Percentiles rank a stretch among this genome's conserved stretches.
Evolutionary conservation across 2,113 vertebrate species (phyloP).

Genomic region (Phalacrocorax pelagicus): DNA sequence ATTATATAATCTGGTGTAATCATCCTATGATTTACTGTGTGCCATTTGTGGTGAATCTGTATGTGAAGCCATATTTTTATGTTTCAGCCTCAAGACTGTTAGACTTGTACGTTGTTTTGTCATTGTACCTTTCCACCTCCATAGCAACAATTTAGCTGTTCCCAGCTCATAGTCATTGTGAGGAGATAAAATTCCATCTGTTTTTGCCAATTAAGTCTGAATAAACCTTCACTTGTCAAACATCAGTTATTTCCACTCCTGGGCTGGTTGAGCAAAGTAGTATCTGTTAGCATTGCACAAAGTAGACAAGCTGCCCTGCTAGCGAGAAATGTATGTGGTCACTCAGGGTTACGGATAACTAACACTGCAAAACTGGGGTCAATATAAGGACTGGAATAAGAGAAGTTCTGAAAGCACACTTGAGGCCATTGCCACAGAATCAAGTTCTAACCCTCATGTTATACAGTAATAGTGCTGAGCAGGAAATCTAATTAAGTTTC

Average conservation of each 20-base stretch:
- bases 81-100: not conserved
- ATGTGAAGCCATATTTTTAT: not conserved
- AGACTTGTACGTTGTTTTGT: not conserved
- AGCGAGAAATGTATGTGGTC: not conserved
- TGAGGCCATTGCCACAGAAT: not conserved
- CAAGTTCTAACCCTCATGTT: not conserved
- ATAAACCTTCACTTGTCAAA: not conserved
- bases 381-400: not conserved
- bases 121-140: not conserved
- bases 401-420: not conserved
- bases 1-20: not conserved
- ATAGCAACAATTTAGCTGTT: conserved; percentile 39
- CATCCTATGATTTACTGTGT: not conserved
- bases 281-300: not conserved
- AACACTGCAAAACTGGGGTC: not conserved
- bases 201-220: conserved; percentile 2
- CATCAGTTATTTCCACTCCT: not conserved
- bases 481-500: not conserved
- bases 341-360: not conserved
- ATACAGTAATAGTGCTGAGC: not conserved
- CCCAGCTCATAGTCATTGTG: not conserved
- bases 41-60: not conserved
- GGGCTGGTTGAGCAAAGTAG: not conserved
- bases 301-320: not conserved
- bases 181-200: conserved; percentile 4